Evolutionary conservation across 2,113 vertebrate genomes (phyloP).

Genomic region (Myotis davidii): DNA sequence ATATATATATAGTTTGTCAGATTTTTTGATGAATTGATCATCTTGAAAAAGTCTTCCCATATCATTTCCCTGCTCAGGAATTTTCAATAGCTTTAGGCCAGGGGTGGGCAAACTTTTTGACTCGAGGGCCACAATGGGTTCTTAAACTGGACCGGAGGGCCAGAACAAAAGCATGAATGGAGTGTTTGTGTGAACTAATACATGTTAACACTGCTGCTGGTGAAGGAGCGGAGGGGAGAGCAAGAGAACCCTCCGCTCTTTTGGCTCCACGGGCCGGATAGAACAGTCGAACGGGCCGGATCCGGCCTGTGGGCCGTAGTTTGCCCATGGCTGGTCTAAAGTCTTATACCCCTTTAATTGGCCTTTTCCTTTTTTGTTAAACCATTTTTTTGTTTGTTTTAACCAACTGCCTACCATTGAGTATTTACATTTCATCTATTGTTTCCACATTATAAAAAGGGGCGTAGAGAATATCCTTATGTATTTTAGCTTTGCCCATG

Average conservation of each 20-base stretch:
- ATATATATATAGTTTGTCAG: neutral
- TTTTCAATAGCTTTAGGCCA: neutral
- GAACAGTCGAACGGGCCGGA: no score
- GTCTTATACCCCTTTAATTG: neutral
- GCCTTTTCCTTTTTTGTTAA: slow-evolving; percentile 5
- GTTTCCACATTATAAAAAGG: slow-evolving; percentile 42
- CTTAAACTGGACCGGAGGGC: no score
- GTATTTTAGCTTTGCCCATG: neutral
- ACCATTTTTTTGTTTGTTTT: slow-evolving; percentile 1
- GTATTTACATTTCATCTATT: neutral
- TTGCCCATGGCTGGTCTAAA: no score
- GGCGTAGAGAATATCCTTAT: neutral
- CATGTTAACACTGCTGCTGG: no score
- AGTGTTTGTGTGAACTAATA: no score
- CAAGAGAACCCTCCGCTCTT: no score
- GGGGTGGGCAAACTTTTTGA: no score
- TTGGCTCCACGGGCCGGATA: no score
- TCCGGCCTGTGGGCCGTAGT: no score
- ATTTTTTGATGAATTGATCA: slow-evolving; percentile 44
- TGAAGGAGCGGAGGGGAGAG: no score
- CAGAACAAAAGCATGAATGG: no score
- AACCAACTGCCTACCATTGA: neutral
- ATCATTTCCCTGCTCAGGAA: neutral
- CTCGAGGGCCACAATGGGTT: no score
- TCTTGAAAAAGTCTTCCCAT: neutral